Evolutionary conservation across 2,797 vertebrate genomes (phyloP).

Genomic region (Lutra lutra): DNA sequence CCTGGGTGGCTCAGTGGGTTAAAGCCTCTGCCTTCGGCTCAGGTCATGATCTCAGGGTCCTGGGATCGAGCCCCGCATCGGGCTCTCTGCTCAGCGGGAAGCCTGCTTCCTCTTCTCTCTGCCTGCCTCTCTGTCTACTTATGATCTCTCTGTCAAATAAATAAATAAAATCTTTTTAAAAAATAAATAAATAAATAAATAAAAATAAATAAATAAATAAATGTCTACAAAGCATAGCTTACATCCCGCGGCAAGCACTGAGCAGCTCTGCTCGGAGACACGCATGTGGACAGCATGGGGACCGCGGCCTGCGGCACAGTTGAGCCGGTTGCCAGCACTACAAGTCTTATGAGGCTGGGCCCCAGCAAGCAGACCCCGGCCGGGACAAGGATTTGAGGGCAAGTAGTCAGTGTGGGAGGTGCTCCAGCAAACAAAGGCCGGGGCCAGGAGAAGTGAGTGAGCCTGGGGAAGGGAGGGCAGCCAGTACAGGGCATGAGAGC

Average conservation of each 20-base stretch:
- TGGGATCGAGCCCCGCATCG: too few relatives aligned
- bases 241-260: not conserved
- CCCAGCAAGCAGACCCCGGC: not conserved
- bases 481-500: not conserved
- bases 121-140: too few relatives aligned
- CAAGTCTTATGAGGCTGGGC: not conserved
- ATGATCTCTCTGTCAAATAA: too few relatives aligned
- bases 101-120: too few relatives aligned
- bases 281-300: not conserved
- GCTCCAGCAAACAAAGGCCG: not conserved
- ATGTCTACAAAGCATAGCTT: not conserved
- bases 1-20: too few relatives aligned
- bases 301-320: too few relatives aligned
- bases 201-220: too few relatives aligned
- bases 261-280: rapidly evolving
- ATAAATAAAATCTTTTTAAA: too few relatives aligned
- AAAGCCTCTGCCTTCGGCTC: too few relatives aligned
- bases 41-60: too few relatives aligned
- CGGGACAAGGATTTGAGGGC: not conserved
- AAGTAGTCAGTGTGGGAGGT: not conserved
- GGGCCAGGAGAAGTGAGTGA: not conserved
- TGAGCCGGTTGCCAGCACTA: not conserved
- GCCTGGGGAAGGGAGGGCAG: not conserved
- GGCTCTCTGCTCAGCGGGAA: too few relatives aligned
- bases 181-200: too few relatives aligned